Evolutionary conservation across 2,113 vertebrate genomes (phyloP).

Genomic region (Oryctolagus cuniculus): DNA sequence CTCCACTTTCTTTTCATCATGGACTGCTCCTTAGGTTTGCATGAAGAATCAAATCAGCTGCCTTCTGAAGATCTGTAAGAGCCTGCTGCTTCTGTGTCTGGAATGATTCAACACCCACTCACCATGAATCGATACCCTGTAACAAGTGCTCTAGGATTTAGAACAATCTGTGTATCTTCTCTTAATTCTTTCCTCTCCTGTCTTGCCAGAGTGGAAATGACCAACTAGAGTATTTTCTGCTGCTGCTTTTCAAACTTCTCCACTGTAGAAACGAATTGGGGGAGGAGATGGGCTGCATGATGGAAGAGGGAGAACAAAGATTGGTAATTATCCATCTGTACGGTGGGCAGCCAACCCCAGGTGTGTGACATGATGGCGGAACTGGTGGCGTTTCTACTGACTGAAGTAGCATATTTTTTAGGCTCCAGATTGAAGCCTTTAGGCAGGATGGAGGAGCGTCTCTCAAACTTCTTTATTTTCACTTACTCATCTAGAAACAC

Average conservation of each 20-base stretch:
- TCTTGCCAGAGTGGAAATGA: not conserved
- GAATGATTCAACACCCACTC: not conserved
- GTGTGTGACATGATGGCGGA: accelerated
- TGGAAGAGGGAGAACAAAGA: no score
- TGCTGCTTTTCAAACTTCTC: not conserved
- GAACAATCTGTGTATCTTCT: not conserved
- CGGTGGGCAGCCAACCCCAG: not conserved
- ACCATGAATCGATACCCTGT: not conserved
- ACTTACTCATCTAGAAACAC: not conserved
- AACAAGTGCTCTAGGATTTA: not conserved
- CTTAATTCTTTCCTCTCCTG: not conserved
- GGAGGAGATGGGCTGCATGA: not conserved
- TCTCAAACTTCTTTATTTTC: not conserved
- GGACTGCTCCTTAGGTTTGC: not conserved
- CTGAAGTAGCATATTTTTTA: not conserved
- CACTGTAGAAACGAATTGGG: not conserved
- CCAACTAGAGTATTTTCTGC: not conserved
- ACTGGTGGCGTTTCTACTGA: accelerated
- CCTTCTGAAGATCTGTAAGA: not conserved
- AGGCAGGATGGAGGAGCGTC: not conserved
- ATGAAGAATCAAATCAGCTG: not conserved
- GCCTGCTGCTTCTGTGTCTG: not conserved
- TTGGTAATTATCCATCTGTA: accelerated
- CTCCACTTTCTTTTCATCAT: not conserved
- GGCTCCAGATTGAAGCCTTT: not conserved